A percentile compares a stretch with the other conserved stretches of the same genome.
phyloP scores from a whole-genome alignment of 53 echinoderm and acorn worm species.

The Actinopyga echinites region DNA sequence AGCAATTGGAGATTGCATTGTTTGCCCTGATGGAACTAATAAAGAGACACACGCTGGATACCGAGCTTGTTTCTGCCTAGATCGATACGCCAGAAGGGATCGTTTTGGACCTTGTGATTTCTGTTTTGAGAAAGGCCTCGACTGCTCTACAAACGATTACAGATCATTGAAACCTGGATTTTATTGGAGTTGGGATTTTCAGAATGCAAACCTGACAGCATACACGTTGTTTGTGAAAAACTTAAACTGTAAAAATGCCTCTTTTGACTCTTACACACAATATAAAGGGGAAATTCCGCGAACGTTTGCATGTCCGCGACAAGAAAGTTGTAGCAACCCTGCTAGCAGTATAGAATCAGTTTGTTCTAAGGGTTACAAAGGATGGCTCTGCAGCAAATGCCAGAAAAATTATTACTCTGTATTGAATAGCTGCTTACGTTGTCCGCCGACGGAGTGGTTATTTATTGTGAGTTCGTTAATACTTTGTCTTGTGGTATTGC shows the following conservation, averaged over 20 bases:
- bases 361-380: neutral
- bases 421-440: neutral
- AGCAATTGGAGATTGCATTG: neutral
- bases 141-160: neutral
- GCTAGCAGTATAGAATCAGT: neutral
- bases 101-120: neutral
- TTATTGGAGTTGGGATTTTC: slow-evolving; percentile 1
- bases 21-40: slow-evolving; percentile 27
- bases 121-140: neutral
- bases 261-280: neutral
- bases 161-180: neutral
- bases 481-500: neutral
- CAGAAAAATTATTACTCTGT: neutral
- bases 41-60: neutral
- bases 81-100: neutral
- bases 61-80: slow-evolving; percentile 7
- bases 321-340: neutral
- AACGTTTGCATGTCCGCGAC: neutral
- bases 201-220: neutral
- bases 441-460: neutral
- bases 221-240: slow-evolving; percentile 1
- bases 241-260: neutral
- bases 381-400: slow-evolving; percentile 20
- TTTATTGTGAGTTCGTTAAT: neutral
- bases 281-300: neutral